Conservation (phyloP, 1,140 invertebrate genomes). For the Trinorchestia longiramus region DNA sequence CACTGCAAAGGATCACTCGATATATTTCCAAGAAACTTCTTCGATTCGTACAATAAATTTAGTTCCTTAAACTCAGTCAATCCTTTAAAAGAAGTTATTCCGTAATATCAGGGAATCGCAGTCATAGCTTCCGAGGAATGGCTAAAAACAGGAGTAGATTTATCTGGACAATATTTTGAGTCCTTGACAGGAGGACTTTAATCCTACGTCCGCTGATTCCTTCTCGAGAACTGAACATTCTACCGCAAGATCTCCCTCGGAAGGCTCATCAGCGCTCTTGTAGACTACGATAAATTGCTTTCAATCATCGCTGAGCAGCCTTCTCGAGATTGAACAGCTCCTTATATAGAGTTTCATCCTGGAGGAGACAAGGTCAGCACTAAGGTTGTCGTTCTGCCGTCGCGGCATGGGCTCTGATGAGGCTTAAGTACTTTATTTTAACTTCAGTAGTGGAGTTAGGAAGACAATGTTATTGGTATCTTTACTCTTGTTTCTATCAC, state of each 20-base stretch:
- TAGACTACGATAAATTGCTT: conserved; percentile 1
- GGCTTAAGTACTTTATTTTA: not conserved
- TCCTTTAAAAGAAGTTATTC: not conserved
- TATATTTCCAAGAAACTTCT: not conserved
- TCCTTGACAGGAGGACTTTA: not conserved
- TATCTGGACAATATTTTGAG: not conserved
- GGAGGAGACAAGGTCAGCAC: not conserved
- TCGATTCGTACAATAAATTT: not conserved
- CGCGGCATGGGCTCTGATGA: not conserved
- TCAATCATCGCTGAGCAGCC: conserved; percentile 5
- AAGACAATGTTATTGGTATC: not conserved
- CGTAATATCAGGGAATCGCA: not conserved
- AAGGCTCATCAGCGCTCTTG: not conserved
- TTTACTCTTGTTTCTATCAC: not conserved
- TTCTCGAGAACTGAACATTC: not conserved
- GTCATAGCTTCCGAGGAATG: not conserved
- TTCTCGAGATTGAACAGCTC: not conserved
- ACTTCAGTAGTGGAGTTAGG: not conserved
- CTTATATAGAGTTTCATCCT: not conserved
- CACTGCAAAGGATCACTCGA: no score
- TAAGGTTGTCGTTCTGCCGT: not conserved
- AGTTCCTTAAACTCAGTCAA: not conserved
- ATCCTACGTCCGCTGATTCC: not conserved
- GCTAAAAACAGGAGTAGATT: not conserved
- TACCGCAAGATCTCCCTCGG: not conserved